Evolutionary conservation across 2,888 invertebrate genomes (phyloP), one percentile per base, ranked within the genome.

Genomic region (Beris chalybata): DNA sequence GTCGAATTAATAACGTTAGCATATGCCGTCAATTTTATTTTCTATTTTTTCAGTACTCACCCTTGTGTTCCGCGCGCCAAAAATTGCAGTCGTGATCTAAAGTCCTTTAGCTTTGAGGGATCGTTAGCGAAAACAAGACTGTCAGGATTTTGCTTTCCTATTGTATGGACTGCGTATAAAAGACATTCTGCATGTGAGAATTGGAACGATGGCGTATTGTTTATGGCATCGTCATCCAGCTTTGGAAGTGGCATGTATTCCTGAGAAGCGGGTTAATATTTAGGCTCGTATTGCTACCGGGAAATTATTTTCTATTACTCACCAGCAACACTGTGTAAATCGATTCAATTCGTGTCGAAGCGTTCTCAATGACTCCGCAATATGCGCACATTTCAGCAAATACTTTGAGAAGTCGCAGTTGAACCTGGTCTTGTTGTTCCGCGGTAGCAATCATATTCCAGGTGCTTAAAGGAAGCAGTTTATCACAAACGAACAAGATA

Each of bases 131-230:
- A 85, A 13, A 87, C 86, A 61, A 93, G 81, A 78, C 89, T 90
- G 67, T 91, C 92, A 0, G 93, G 90, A 71, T 86, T 85, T 75
- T 91, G 90, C 70, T 90, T 86, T 64, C 91, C 93, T 54, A 97
- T 71, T 64, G 91, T 90, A 75, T 89, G 89, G 53, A 89, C 81
- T 11, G 86, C 85, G 71, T 79, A 96, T 73, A 97, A 84, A 44
- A 96, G 85, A 83, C 95, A 95, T 82, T 97, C 97, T 3, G 97
- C 93, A 76, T 92, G 90, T 45, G 96, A 93, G 77, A 97, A 97
- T 78, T 96, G 90, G 57, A 97, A 85, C 68, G 92, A 90, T n/a
- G 95, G 94, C 70, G 89, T 86, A 53, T 88, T 82, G 48, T 82
- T 83, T 38, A 83, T 79, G 65, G 82, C 78, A 59, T 85, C 85